A percentile compares a stretch with the other conserved stretches of the same genome.
These are phyloP conservation scores for Astyanax mexicanus DNA, from an alignment of 2,797 vertebrate genomes.

Conservation along the genomic window DNA sequence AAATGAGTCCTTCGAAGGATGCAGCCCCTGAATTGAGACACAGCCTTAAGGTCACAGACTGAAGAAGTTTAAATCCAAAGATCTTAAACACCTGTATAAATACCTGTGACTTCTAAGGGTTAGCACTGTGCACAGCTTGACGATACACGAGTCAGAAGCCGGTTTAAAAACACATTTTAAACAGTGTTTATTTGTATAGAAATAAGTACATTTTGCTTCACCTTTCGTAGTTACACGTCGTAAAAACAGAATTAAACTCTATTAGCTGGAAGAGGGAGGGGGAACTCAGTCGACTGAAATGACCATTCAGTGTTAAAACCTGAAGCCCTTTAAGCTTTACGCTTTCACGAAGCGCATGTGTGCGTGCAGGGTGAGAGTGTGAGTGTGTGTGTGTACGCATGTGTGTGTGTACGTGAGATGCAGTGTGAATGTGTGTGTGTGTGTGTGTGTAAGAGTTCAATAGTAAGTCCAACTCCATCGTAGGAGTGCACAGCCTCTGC, in stretches of 20 bases:
- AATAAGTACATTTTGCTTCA: constrained; percentile 78
- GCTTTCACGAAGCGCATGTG: constrained; percentile 33
- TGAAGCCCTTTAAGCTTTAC: constrained; percentile 66
- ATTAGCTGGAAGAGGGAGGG: constrained; percentile 71
- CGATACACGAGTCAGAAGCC: background rate
- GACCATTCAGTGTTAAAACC: constrained; percentile 69
- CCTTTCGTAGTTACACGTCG: constrained; percentile 78
- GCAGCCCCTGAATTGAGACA: no score
- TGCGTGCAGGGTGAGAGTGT: constrained; percentile 36
- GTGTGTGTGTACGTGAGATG: background rate
- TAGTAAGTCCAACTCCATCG: constrained; percentile 12
- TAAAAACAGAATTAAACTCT: constrained; percentile 78
- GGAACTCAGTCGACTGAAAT: constrained; percentile 64
- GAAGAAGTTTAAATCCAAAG: no score
- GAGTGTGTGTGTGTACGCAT: constrained; percentile 9
- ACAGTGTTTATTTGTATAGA: constrained; percentile 81
- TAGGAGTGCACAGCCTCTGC: constrained; percentile 52
- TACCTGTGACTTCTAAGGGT: no score
- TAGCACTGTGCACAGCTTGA: no score
- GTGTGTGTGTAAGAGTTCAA: constrained; percentile 50
- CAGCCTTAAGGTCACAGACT: no score
- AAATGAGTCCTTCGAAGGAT: no score
- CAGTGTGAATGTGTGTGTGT: constrained; percentile 7
- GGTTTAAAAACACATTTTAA: constrained; percentile 70
- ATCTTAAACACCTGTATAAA: no score